phyloP scores from a whole-genome alignment of 37 sponge, comb jelly and placozoan species.

The Crambe crambe region DNA sequence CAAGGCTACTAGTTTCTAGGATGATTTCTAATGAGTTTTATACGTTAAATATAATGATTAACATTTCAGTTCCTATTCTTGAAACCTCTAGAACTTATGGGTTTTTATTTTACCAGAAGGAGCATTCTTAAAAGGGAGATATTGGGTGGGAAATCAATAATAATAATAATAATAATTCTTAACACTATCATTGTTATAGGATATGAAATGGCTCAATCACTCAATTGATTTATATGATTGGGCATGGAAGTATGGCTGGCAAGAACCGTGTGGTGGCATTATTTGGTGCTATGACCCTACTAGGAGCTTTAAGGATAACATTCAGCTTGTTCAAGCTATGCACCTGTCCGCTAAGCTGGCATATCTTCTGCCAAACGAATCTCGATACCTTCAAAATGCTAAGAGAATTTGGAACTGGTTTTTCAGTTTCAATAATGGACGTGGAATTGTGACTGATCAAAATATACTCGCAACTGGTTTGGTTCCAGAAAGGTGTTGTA shows the following conservation, averaged over 20 bases:
- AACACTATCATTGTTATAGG: no score
- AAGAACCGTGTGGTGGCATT: conserved; percentile 44
- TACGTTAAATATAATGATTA: no score
- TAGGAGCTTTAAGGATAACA: conserved; percentile 27
- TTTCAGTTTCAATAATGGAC: conserved; percentile 41
- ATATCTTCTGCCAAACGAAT: conserved; percentile 24
- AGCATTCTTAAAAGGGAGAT: no score
- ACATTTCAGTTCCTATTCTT: no score
- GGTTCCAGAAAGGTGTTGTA: conserved; percentile 41
- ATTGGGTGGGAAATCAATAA: no score
- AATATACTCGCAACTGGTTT: conserved; percentile 40
- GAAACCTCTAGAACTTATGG: no score
- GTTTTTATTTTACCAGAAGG: no score
- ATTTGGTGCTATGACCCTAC: conserved; percentile 21
- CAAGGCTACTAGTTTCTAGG: no score
- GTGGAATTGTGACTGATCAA: conserved; percentile 33
- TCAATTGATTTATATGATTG: conserved; percentile 33
- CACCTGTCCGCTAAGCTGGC: conserved; percentile 35
- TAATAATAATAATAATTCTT: no score
- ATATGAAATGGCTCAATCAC: conserved; percentile 32
- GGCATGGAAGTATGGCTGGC: conserved; percentile 49
- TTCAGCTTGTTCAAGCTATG: conserved; percentile 28
- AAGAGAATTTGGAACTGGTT: conserved; percentile 44
- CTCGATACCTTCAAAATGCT: conserved; percentile 10
- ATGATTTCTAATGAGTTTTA: no score